A percentile compares a stretch with the other conserved stretches of the same genome.
phyloP scores from a whole-genome alignment of 2,113 vertebrate species.

The Polyodon spathula region DNA sequence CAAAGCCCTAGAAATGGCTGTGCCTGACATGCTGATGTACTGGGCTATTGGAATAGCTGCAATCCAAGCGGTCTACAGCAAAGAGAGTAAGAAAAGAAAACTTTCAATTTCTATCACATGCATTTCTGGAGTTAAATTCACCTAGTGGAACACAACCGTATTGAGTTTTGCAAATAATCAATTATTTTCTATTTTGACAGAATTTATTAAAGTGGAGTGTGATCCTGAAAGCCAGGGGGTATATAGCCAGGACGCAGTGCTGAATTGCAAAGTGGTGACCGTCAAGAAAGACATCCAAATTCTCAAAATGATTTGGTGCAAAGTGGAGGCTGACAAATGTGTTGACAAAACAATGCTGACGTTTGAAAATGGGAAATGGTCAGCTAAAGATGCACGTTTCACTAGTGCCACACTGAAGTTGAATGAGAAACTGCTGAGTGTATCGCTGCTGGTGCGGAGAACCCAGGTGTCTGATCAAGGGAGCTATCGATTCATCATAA shows the following conservation, averaged over 20 bases:
- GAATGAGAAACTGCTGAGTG: constrained; percentile 11
- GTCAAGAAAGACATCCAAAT: not conserved
- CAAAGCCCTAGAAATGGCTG: no score
- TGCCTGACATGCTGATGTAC: no score
- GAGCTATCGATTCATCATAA: not conserved
- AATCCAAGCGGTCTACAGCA: no score
- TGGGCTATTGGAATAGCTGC: no score
- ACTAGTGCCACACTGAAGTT: constrained; percentile 13
- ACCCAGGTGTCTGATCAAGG: constrained; percentile 25
- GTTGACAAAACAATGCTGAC: constrained; percentile 15
- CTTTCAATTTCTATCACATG: no score
- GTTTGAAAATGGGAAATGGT: accelerated
- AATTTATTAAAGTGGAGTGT: constrained; percentile 7
- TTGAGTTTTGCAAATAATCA: no score
- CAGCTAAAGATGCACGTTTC: accelerated
- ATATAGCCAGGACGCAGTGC: constrained; percentile 7
- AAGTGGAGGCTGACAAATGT: not conserved
- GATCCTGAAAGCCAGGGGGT: not conserved
- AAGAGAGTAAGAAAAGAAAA: no score
- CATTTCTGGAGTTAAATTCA: no score
- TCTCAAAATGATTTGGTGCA: not conserved
- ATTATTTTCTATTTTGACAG: constrained; percentile 23
- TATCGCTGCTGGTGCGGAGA: constrained; percentile 39
- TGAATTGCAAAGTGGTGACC: constrained; percentile 13
- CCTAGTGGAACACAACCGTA: no score